Conservation (phyloP, 2,888 invertebrate genomes). For the Rhyacophila evoluta region DNA sequence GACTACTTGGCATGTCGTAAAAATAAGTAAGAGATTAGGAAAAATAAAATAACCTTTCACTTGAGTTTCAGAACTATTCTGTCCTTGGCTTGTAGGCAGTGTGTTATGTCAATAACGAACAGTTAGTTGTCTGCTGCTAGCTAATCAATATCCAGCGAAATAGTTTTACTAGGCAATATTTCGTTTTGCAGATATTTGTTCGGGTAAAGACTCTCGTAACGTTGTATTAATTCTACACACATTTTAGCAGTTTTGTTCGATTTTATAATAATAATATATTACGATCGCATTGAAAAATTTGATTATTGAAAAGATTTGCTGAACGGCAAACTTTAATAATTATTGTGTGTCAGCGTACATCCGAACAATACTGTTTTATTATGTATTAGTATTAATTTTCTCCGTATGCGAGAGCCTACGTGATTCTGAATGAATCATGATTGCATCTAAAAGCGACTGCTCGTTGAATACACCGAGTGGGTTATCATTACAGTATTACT, state of each 20-base stretch:
- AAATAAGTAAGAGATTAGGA: not conserved
- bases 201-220: not conserved
- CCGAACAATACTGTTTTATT: too few relatives aligned
- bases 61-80: not conserved
- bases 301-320: too few relatives aligned
- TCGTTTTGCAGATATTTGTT: not conserved
- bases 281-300: too few relatives aligned
- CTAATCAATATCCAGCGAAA: not conserved
- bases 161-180: not conserved
- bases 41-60: not conserved
- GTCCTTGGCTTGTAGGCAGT: slow-evolving; percentile 5
- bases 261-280: too few relatives aligned
- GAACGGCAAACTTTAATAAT: too few relatives aligned
- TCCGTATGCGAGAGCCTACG: too few relatives aligned
- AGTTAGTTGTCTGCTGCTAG: not conserved
- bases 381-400: too few relatives aligned
- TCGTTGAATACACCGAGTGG: not conserved
- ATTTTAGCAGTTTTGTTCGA: too few relatives aligned
- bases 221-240: not conserved
- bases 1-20: too few relatives aligned
- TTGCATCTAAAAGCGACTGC: not conserved
- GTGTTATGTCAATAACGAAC: slow-evolving; percentile 9
- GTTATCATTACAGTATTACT: not conserved
- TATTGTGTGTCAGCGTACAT: too few relatives aligned
- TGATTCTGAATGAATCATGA: too few relatives aligned